phyloP scores from a whole-genome alignment of 2,113 vertebrate species.

The Bombycilla garrulus region DNA sequence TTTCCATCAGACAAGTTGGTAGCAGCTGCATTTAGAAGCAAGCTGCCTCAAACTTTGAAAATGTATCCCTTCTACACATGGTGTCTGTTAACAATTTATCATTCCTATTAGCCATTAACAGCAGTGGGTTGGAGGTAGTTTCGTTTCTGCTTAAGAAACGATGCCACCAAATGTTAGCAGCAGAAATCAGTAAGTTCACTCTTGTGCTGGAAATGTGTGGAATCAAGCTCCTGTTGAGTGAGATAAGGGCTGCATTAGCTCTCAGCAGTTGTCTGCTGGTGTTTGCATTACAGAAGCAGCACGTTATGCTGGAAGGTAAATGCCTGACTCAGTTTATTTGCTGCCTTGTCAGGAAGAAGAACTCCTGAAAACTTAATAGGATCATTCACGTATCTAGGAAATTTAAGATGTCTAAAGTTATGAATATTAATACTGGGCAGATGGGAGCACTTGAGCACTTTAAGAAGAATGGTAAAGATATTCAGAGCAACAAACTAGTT shows the following conservation, averaged over 20 bases:
- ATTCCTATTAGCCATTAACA: background rate
- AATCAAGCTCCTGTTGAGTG: slow-evolving; percentile 41
- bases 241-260: slow-evolving; percentile 44
- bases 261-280: slow-evolving; percentile 44
- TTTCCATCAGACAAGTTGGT: background rate
- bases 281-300: slow-evolving; percentile 41
- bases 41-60: background rate
- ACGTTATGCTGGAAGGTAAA: slow-evolving; percentile 15
- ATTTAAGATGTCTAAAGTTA: slow-evolving; percentile 31
- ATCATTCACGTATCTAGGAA: background rate
- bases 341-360: slow-evolving; percentile 32
- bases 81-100: background rate
- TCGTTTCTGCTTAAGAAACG: background rate
- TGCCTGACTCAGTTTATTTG: slow-evolving; percentile 48
- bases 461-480: background rate
- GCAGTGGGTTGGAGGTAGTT: background rate
- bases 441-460: background rate
- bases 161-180: slow-evolving; percentile 43
- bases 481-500: background rate
- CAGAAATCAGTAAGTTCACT: slow-evolving; percentile 7
- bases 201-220: slow-evolving; percentile 24
- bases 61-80: background rate
- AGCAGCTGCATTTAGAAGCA: background rate
- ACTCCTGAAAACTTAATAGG: slow-evolving; percentile 36
- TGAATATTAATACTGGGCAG: slow-evolving; percentile 53